These are phyloP conservation scores for Malaclemys terrapin DNA, from an alignment of 2,113 vertebrate genomes.

Conservation along the genomic window DNA sequence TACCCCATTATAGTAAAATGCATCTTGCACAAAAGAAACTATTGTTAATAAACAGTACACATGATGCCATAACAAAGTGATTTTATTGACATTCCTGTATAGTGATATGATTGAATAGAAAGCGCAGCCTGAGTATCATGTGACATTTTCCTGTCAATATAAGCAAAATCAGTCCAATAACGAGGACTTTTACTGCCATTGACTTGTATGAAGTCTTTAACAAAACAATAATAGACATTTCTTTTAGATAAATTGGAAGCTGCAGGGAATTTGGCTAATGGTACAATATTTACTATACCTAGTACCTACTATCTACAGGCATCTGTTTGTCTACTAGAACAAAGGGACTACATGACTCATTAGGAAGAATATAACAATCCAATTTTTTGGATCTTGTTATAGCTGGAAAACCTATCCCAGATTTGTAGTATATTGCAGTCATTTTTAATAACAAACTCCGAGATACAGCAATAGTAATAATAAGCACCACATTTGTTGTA, in stretches of 20 bases:
- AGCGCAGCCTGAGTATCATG: conserved; percentile 89
- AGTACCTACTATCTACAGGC: conserved; percentile 76
- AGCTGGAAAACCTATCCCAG: conserved; percentile 66
- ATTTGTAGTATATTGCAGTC: conserved; percentile 73
- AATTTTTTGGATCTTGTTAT: conserved; percentile 70
- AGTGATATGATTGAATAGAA: conserved; percentile 84
- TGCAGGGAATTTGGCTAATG: conserved; percentile 79
- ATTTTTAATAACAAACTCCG: conserved; percentile 71
- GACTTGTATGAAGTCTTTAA: conserved; percentile 76
- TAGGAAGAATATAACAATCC: conserved; percentile 77
- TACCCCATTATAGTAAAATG: background rate
- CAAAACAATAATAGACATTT: conserved; percentile 76
- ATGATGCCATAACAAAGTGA: conserved; percentile 86
- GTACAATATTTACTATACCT: conserved; percentile 77
- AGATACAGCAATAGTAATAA: conserved; percentile 76
- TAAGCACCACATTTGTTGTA: conserved; percentile 78
- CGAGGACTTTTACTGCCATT: conserved; percentile 78
- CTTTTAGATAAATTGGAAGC: conserved; percentile 74
- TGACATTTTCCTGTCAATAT: conserved; percentile 81
- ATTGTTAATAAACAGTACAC: conserved; percentile 72
- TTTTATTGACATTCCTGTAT: conserved; percentile 93
- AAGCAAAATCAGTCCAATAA: conserved; percentile 82
- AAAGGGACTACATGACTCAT: conserved; percentile 76
- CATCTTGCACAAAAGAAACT: background rate
- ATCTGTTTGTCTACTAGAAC: conserved; percentile 74